Conservation (phyloP, 2,797 vertebrate species). For the Pterois miles region DNA sequence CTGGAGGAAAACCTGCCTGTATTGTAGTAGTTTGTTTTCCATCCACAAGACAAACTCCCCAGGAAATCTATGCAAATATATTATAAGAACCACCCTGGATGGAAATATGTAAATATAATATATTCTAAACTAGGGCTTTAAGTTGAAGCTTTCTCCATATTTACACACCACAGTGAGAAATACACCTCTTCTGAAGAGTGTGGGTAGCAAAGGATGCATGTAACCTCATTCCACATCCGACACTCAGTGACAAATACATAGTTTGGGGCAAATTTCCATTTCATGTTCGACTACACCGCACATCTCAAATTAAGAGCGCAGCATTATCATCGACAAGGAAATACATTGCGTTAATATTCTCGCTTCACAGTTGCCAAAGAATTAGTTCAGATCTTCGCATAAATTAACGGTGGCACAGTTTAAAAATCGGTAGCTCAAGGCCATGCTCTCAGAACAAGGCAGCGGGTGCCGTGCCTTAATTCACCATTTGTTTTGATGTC, state of each 20-base stretch:
- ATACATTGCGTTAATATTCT: slow-evolving; percentile 82
- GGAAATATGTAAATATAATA: slow-evolving; percentile 59
- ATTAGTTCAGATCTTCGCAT: slow-evolving; percentile 83
- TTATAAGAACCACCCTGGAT: slow-evolving; percentile 32
- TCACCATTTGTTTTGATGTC: slow-evolving; percentile 77
- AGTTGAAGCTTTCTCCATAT: slow-evolving; percentile 41
- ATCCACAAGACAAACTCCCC: slow-evolving; percentile 36
- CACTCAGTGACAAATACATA: slow-evolving; percentile 77
- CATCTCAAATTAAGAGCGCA: slow-evolving; percentile 81
- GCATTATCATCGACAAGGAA: slow-evolving; percentile 83
- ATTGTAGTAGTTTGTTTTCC: slow-evolving; percentile 32
- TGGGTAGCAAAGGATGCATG: slow-evolving; percentile 72
- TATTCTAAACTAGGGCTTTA: slow-evolving; percentile 63
- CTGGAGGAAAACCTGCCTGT: slow-evolving; percentile 19
- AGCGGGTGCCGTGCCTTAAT: slow-evolving; percentile 67
- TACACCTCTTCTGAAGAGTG: slow-evolving; percentile 65
- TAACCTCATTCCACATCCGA: slow-evolving; percentile 77
- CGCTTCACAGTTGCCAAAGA: slow-evolving; percentile 82
- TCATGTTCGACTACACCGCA: slow-evolving; percentile 81
- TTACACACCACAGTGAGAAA: slow-evolving; percentile 24
- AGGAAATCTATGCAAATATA: slow-evolving; percentile 68
- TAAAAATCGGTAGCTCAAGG: slow-evolving; percentile 79
- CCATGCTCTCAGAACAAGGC: slow-evolving; percentile 74
- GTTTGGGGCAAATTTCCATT: slow-evolving; percentile 83
- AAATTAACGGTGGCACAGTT: slow-evolving; percentile 82